Evolutionary conservation across 2,113 vertebrate species (phyloP).

Genomic region (Oenanthe melanoleuca): DNA sequence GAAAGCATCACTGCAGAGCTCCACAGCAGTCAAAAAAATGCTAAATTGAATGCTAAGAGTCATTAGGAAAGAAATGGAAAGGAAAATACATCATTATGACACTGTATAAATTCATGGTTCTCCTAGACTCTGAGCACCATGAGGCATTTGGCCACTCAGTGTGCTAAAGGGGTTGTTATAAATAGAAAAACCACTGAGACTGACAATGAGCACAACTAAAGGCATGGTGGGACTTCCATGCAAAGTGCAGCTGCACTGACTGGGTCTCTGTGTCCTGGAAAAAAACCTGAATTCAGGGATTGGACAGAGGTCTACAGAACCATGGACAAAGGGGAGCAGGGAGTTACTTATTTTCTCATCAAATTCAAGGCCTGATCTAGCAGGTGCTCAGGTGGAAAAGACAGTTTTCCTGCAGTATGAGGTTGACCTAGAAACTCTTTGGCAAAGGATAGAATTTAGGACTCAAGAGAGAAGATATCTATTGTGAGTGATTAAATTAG

Average conservation of each 20-base stretch:
- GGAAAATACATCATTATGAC: neutral
- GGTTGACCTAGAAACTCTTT: neutral
- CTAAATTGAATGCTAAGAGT: neutral
- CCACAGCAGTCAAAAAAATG: neutral
- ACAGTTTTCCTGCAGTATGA: neutral
- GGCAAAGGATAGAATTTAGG: neutral
- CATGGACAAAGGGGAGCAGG: neutral
- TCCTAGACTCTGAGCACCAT: neutral
- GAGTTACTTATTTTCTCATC: neutral
- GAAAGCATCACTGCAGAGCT: neutral
- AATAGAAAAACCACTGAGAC: neutral
- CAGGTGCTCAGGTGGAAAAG: neutral
- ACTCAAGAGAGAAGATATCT: neutral
- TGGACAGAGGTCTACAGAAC: neutral
- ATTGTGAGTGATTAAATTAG: fast-evolving
- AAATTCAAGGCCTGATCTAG: neutral
- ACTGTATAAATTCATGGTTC: neutral
- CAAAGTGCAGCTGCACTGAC: neutral
- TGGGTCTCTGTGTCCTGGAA: neutral
- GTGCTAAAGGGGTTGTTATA: neutral
- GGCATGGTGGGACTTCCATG: neutral
- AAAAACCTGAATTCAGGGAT: fast-evolving
- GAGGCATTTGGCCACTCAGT: neutral
- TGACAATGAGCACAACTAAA: neutral
- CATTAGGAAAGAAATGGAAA: conserved; percentile 28